phyloP scores from a whole-genome alignment of 1,140 invertebrate genomes.

The Pseudomyrmex dendroicus region DNA sequence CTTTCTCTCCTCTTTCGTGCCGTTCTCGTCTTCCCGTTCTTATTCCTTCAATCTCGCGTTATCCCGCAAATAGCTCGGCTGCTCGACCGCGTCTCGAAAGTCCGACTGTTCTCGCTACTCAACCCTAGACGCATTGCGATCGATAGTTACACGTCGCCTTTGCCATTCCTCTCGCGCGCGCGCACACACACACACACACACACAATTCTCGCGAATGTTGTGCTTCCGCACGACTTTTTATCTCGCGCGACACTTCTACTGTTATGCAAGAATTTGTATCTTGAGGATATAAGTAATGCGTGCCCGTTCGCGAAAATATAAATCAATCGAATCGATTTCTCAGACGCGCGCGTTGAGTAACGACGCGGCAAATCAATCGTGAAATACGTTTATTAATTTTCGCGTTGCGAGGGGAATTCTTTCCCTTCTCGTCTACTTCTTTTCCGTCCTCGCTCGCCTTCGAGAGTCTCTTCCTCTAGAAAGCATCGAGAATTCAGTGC shows the following conservation, averaged over 20 bases:
- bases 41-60: conserved; percentile 74
- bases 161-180: conserved; percentile 35
- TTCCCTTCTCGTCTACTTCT: conserved; percentile 50
- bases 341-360: neutral
- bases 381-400: conserved; percentile 34
- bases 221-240: neutral
- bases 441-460: conserved; percentile 39
- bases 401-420: conserved; percentile 47
- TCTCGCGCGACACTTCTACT: neutral
- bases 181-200: no score
- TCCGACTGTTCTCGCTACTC: conserved; percentile 63
- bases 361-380: neutral
- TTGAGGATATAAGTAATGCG: neutral
- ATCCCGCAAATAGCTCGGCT: conserved; percentile 72
- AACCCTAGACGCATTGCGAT: conserved; percentile 54
- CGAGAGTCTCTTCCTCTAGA: conserved; percentile 45
- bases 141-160: conserved; percentile 54
- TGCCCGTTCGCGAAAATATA: neutral
- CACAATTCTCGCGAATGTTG: neutral
- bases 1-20: conserved; percentile 36
- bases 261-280: no score
- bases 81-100: conserved; percentile 65
- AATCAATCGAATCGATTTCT: neutral
- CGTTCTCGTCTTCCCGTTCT: conserved; percentile 32
- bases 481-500: conserved; percentile 74